Conservation (phyloP, 2,888 invertebrate genomes). For the Epistrophella euchroma region DNA sequence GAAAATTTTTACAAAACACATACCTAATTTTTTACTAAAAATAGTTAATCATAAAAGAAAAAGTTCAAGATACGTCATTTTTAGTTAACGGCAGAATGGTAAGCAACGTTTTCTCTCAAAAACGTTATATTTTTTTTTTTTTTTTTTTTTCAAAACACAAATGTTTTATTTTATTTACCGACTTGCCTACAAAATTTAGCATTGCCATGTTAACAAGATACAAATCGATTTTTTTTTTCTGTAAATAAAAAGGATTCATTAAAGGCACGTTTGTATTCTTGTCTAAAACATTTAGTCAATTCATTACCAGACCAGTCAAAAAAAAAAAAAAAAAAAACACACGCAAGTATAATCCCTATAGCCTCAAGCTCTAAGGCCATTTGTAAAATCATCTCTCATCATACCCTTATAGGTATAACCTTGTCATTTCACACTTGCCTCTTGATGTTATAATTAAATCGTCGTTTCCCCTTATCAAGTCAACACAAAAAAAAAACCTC, state of each 20-base stretch:
- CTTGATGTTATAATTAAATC: constrained; percentile 74
- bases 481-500: constrained; percentile 29
- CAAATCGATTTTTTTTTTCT: too few species aligned
- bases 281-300: constrained; percentile 6
- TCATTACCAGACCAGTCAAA: neutral
- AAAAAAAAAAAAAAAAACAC: neutral
- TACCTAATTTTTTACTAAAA: too few species aligned
- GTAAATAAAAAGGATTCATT: neutral
- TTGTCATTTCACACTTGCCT: constrained; percentile 66
- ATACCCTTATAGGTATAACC: neutral
- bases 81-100: too few species aligned
- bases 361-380: constrained; percentile 20
- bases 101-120: too few species aligned
- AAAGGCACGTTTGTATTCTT: neutral
- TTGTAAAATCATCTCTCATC: constrained; percentile 36
- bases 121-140: too few species aligned
- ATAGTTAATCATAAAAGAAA: too few species aligned
- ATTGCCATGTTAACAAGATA: too few species aligned
- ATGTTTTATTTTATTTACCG: too few species aligned
- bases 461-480: constrained; percentile 51
- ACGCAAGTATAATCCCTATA: neutral
- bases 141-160: too few species aligned
- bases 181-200: too few species aligned
- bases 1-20: too few species aligned
- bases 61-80: too few species aligned